Evolutionary conservation across 2,113 vertebrate species (phyloP).

Genomic region (Campylomormyrus tamandua): DNA sequence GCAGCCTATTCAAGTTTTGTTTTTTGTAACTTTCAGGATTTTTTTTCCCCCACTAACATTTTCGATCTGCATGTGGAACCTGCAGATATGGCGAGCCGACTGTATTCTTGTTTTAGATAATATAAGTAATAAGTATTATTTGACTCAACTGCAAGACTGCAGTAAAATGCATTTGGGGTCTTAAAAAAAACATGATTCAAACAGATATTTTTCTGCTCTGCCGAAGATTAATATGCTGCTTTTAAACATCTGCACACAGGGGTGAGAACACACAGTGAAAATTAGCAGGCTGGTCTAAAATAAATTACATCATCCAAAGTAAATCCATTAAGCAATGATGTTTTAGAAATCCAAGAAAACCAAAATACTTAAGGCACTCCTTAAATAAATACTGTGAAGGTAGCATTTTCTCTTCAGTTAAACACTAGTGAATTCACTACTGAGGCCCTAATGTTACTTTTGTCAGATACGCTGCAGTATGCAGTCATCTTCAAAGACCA

Average conservation of each 20-base stretch:
- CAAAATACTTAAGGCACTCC: not conserved
- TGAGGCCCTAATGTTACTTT: not conserved
- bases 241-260: not conserved
- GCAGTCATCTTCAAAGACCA: not conserved
- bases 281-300: not conserved
- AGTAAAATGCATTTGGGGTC: not conserved
- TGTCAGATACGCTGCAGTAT: not conserved
- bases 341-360: not conserved
- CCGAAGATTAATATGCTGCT: not conserved
- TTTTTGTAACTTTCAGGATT: not conserved
- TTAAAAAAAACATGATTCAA: not conserved
- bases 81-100: not conserved
- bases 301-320: not conserved
- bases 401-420: not conserved
- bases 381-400: not conserved
- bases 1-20: not conserved
- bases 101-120: not conserved
- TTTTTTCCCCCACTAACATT: not conserved
- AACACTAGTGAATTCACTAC: not conserved
- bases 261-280: not conserved
- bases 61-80: not conserved
- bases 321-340: conserved; percentile 3
- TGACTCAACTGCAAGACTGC: not conserved
- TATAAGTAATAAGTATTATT: not conserved
- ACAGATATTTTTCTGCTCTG: not conserved